Percentiles rank a stretch among this genome's conserved stretches.
phyloP scores from a whole-genome alignment of 2,797 vertebrate genomes.

The Ctenopoma kingsleyae region DNA sequence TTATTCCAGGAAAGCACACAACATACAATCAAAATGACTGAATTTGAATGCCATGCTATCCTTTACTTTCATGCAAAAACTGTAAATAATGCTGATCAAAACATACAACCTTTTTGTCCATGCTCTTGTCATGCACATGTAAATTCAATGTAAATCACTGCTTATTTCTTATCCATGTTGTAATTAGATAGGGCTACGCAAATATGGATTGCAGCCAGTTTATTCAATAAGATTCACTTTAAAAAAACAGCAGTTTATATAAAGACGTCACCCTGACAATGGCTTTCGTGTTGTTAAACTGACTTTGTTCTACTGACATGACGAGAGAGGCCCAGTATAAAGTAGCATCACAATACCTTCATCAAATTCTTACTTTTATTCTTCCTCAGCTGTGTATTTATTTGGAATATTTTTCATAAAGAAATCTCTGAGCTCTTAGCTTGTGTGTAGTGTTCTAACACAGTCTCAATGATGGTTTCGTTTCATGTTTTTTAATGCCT shows the following conservation, averaged over 20 bases:
- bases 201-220: not conserved
- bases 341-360: constrained; percentile 1
- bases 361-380: not conserved
- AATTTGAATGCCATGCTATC: not conserved
- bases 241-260: not conserved
- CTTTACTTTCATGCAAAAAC: not conserved
- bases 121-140: constrained; percentile 21
- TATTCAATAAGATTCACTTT: constrained; percentile 1
- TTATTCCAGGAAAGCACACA: too few species aligned
- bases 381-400: not conserved
- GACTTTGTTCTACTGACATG: constrained; percentile 1
- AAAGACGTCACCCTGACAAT: not conserved
- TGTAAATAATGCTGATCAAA: not conserved
- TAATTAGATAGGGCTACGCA: constrained; percentile 9
- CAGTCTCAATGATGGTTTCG: constrained; percentile 1
- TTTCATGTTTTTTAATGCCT: constrained; percentile 16
- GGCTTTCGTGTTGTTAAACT: not conserved
- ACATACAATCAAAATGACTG: too few species aligned
- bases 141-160: constrained; percentile 32
- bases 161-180: not conserved
- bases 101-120: not conserved
- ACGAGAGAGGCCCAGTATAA: not conserved
- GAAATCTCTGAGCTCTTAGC: not conserved
- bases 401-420: not conserved
- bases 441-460: constrained; percentile 22